Conservation (phyloP, 1,140 invertebrate genomes). For the Ips nitidus region DNA sequence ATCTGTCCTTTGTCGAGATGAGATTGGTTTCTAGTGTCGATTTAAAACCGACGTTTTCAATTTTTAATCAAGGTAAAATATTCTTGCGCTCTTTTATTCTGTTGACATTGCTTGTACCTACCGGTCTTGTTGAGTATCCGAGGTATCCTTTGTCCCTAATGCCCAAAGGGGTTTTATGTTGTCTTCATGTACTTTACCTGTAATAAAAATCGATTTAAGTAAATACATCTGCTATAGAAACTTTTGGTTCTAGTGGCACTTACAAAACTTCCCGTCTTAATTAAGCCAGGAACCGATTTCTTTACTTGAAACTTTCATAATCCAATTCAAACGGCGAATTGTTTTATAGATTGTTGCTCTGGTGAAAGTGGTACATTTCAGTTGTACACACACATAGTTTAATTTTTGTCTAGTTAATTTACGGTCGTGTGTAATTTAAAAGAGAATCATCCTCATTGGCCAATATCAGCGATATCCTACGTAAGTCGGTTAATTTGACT, state of each 20-base stretch:
- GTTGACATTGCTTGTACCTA: too few species aligned
- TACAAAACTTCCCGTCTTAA: constrained; percentile 6
- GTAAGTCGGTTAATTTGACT: too few species aligned
- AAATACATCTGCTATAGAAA: too few species aligned
- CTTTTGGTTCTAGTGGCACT: neutral
- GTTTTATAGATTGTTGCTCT: constrained; percentile 27
- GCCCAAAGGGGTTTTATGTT: too few species aligned
- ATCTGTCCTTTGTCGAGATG: neutral
- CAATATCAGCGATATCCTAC: too few species aligned
- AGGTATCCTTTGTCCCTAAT: too few species aligned
- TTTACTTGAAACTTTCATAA: constrained; percentile 14
- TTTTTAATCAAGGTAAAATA: too few species aligned
- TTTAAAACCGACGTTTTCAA: neutral
- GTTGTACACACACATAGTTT: constrained; percentile 17
- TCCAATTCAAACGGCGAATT: constrained; percentile 20
- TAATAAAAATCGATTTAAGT: too few species aligned
- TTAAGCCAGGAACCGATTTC: constrained; percentile 15
- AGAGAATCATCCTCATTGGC: too few species aligned
- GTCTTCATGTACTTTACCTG: too few species aligned
- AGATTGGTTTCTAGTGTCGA: constrained; percentile 1
- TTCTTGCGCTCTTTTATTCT: too few species aligned
- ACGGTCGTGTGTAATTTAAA: neutral
- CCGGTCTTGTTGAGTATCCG: too few species aligned
- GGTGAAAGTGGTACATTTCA: constrained; percentile 29
- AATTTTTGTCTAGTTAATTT: neutral